Conservation (phyloP, 2,888 invertebrate species). For the Cataglyphis altisquamis region DNA sequence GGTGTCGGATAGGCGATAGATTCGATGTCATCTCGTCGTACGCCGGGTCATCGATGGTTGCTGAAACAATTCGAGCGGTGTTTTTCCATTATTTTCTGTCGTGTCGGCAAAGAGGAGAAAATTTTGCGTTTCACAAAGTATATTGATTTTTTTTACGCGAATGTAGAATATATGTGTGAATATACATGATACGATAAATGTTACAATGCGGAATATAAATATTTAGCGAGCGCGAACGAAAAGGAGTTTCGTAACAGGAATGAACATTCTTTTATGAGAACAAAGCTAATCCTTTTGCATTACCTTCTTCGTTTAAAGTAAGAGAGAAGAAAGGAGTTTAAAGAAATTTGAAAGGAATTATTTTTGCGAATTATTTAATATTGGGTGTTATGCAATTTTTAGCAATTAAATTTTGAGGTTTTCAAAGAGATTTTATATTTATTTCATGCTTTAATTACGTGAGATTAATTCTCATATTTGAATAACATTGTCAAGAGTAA, state of each 20-base stretch:
- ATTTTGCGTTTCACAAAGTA: background rate
- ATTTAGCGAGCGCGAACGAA: background rate
- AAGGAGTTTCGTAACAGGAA: background rate
- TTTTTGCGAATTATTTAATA: background rate
- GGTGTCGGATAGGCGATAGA: constrained; percentile 40
- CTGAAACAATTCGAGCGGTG: constrained; percentile 30
- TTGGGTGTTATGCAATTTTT: background rate
- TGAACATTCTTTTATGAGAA: background rate
- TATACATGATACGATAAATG: background rate
- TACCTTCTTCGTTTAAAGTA: background rate
- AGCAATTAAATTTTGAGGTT: background rate
- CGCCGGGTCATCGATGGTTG: background rate
- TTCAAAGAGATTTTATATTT: background rate
- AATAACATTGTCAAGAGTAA: background rate
- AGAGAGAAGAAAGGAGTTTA: background rate
- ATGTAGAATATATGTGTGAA: background rate
- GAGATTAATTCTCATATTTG: background rate
- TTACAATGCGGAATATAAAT: background rate
- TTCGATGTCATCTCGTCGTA: background rate
- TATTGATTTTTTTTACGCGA: background rate
- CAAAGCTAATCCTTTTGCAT: background rate
- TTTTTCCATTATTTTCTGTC: background rate
- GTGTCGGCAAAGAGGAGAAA: background rate
- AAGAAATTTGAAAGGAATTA: background rate
- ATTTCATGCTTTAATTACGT: background rate